Evolutionary conservation across 2,113 vertebrate genomes (phyloP).

Genomic region (Hippocampus barbouri): DNA sequence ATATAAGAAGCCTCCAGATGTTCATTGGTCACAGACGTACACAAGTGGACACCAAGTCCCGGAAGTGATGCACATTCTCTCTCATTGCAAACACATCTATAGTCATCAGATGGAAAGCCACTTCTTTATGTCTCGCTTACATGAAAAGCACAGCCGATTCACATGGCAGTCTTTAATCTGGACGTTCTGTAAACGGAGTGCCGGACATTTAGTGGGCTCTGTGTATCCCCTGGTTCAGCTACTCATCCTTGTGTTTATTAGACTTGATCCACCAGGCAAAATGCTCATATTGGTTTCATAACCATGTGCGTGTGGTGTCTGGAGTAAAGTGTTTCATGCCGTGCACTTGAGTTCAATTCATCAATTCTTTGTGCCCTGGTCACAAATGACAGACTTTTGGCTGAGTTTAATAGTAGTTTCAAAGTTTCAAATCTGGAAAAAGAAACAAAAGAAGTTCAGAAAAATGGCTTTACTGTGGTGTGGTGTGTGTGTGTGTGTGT

Average conservation of each 20-base stretch:
- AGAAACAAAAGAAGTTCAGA: neutral
- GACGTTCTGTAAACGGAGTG: neutral
- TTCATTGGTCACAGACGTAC: too few species aligned
- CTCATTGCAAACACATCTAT: too few species aligned
- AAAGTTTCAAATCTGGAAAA: neutral
- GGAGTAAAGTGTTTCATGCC: neutral
- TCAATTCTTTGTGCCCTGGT: neutral
- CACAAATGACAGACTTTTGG: neutral
- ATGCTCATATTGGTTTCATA: neutral
- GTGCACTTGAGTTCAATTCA: neutral
- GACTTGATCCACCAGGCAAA: neutral
- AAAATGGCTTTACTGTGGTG: neutral
- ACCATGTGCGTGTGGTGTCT: neutral
- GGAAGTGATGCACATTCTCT: too few species aligned
- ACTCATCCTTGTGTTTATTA: neutral
- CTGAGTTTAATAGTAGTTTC: neutral
- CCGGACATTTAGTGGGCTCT: neutral
- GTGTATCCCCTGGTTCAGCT: neutral
- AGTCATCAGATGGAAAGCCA: too few species aligned
- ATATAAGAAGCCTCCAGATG: too few species aligned
- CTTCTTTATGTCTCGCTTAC: too few species aligned
- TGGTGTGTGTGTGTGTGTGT: neutral
- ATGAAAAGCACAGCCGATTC: too few species aligned
- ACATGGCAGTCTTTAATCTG: neutral
- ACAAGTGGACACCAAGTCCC: too few species aligned